These are phyloP conservation scores for Mus spicilegus DNA, from an alignment of 2,113 vertebrate species.

Conservation along the genomic window DNA sequence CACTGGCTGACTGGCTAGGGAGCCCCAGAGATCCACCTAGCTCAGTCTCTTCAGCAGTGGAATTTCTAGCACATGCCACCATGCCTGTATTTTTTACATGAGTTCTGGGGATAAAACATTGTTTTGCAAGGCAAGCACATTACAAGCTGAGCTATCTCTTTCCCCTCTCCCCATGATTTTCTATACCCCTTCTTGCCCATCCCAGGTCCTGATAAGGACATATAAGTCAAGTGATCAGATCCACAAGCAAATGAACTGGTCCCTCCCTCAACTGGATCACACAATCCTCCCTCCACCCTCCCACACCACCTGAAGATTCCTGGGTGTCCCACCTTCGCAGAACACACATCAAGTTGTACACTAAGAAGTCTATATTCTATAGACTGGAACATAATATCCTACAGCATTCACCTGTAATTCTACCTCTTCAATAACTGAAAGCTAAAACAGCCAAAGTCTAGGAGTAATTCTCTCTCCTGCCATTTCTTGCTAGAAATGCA, in stretches of 20 bases:
- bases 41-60: background rate
- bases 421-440: constrained; percentile 57
- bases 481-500: constrained; percentile 63
- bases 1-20: background rate
- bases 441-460: constrained; percentile 68
- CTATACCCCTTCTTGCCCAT: background rate
- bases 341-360: background rate
- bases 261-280: background rate
- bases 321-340: background rate
- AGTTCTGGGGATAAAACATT: background rate
- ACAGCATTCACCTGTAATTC: constrained; percentile 62
- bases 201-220: background rate
- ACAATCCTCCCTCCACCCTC: background rate
- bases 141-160: background rate
- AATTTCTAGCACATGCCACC: background rate
- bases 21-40: background rate
- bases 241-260: background rate
- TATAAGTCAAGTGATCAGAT: background rate
- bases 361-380: constrained; percentile 13
- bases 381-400: constrained; percentile 57
- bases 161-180: background rate
- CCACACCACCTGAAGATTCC: background rate
- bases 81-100: background rate
- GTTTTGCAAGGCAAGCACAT: background rate
- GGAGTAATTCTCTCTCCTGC: constrained; percentile 79